phyloP scores from a whole-genome alignment of 2,888 invertebrate species.

The Synergus laeviventris region DNA sequence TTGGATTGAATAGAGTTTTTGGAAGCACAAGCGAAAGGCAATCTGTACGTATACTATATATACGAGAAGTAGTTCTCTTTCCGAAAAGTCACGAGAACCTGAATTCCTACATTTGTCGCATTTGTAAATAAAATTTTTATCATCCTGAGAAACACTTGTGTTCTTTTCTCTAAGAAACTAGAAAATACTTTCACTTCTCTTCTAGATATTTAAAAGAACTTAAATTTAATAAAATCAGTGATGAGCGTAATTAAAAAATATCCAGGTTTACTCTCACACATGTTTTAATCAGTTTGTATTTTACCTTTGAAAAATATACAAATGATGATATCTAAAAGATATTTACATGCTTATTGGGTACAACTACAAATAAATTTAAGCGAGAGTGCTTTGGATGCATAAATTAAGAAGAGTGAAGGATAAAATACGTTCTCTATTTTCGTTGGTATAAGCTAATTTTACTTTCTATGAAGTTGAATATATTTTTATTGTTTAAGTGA shows the following conservation, averaged over 20 bases:
- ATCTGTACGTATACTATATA: conserved; percentile 25
- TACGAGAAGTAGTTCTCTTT: conserved; percentile 60
- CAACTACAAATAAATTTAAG: neutral
- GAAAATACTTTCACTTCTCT: too few species aligned
- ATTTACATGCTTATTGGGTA: conserved; percentile 54
- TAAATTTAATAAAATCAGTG: neutral
- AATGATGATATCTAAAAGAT: conserved; percentile 56
- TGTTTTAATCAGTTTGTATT: conserved; percentile 14
- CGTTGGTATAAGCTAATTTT: neutral
- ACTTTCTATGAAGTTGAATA: neutral
- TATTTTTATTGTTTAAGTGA: neutral
- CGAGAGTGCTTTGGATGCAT: conserved; percentile 28
- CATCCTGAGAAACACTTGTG: conserved; percentile 64
- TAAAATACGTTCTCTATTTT: neutral
- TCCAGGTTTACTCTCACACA: neutral
- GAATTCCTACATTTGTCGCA: conserved; percentile 75
- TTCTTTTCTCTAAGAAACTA: conserved; percentile 9
- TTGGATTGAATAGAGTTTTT: conserved; percentile 42
- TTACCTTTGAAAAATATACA: conserved; percentile 33
- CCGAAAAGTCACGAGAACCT: conserved; percentile 68
- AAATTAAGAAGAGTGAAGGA: neutral
- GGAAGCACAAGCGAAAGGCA: conserved; percentile 31
- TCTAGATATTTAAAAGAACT: too few species aligned
- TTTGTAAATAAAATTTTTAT: conserved; percentile 76
- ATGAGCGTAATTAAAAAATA: neutral